Evolutionary conservation across 2,888 invertebrate species (phyloP).

Genomic region (Eledone cirrhosa): DNA sequence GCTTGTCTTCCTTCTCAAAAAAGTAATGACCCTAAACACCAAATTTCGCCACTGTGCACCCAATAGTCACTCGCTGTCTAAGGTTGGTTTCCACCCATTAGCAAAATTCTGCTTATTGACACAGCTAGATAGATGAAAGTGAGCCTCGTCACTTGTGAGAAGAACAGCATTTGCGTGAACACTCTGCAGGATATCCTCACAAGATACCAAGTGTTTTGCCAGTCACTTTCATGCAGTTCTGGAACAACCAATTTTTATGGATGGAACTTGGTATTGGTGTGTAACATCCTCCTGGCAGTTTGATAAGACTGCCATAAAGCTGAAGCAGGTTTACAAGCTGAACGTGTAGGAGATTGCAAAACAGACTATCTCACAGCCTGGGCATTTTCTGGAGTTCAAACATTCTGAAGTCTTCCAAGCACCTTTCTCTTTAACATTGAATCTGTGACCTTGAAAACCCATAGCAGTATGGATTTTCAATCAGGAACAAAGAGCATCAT

Average conservation of each 20-base stretch:
- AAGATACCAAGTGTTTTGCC: not conserved
- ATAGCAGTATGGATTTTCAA: not conserved
- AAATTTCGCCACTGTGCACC: not conserved
- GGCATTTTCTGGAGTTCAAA: not conserved
- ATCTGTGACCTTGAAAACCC: too few relatives aligned
- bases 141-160: not conserved
- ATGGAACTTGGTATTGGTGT: not conserved
- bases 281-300: too few relatives aligned
- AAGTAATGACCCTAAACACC: not conserved
- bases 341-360: not conserved
- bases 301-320: too few relatives aligned
- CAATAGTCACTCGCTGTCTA: too few relatives aligned
- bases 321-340: not conserved
- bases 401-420: not conserved
- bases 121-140: not conserved
- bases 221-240: not conserved
- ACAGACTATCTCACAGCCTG: not conserved
- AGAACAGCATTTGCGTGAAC: slow-evolving; percentile 1
- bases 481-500: too few relatives aligned
- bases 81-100: not conserved
- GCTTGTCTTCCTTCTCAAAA: not conserved
- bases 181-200: not conserved
- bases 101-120: not conserved
- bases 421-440: not conserved
- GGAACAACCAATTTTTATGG: too few relatives aligned